Evolutionary conservation across 2,888 invertebrate species (phyloP).

Genomic region (Oxystoma pomonae): DNA sequence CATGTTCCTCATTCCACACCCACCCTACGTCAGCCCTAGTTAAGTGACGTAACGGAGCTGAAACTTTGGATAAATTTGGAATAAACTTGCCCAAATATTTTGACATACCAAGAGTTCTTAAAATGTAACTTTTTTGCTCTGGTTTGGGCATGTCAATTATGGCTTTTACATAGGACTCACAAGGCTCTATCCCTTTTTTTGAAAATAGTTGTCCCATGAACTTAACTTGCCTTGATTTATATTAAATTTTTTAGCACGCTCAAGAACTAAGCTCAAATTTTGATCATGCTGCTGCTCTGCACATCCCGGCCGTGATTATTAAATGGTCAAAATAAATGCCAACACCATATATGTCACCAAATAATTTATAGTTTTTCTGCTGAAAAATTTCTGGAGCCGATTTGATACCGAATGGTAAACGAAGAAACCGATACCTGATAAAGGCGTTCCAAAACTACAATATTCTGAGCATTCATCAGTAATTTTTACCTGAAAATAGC

Average conservation of each 20-base stretch:
- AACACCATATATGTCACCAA: neutral
- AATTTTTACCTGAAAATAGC: too few species aligned
- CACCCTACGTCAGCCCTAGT: conserved; percentile 15
- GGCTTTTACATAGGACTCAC: conserved; percentile 24
- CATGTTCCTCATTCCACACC: conserved; percentile 18
- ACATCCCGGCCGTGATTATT: neutral
- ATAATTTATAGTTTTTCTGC: neutral
- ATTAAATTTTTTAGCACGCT: conserved; percentile 21
- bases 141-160: conserved; percentile 27
- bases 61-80: conserved; percentile 26
- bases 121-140: conserved; percentile 21
- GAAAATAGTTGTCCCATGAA: conserved; percentile 22
- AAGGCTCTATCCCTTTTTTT: conserved; percentile 18
- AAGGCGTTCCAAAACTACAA: neutral
- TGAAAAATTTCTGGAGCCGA: neutral
- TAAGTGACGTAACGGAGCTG: conserved; percentile 10
- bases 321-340: neutral
- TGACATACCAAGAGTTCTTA: conserved; percentile 28
- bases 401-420: neutral
- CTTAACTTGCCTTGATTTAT: conserved; percentile 17
- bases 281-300: conserved; percentile 20
- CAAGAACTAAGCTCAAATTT: conserved; percentile 21
- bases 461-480: neutral
- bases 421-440: neutral
- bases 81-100: conserved; percentile 28